Base-by-base conservation (phyloP, 2,797 vertebrate genomes). In the Peromyscus nudipes region DNA sequence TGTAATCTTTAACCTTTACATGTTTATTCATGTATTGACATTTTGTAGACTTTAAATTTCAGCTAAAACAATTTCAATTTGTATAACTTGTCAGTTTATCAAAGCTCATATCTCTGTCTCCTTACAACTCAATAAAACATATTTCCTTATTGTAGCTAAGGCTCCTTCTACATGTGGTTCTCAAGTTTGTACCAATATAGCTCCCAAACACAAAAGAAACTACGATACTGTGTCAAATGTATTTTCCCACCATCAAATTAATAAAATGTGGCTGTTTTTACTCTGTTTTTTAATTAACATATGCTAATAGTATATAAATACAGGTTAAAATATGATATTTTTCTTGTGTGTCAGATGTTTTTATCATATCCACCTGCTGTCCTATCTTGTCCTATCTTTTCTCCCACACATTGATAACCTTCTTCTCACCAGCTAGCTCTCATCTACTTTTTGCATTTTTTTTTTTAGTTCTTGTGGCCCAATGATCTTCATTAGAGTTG, bases 81-180 rank as follows among this genome's bases (percentile, higher is more conserved):
- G 4, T 76, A 11, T 52, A 37, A 60, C 25, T 69, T 40, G 21
- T 75, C 83, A 40, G 34, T 31, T 14, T 49, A 49, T 62, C 12
- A 29, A 76, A 21, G 1, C 1, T 25, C 3, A 62, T 17, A 13
- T 46, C 6, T 73, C 19, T 69, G 31, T 49, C 25, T 69, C 71
- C 17, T 82, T 16, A 8, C 40, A n/a, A 46, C 1, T 77, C 27
- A 46, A 69, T 82, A 71, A 40, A 65, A 46, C 4, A 29, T 25
- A 60, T 23, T 3, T 82, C 10, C 52, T 6, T 1, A 31, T 5
- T 2, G 65, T 6, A 57, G 16, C 27, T 21, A 67, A 21, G 16
- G 7, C 23, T 57, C 1, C 17, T 7, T 1, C 71, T 86, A 67
- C 27, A 10, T 2, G 4, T 5, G 1, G 2, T 60, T 65, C 4